Evolutionary conservation across 2,113 vertebrate genomes (phyloP), one percentile per base, ranked within the genome.

Genomic region (Corythaeola cristata): DNA sequence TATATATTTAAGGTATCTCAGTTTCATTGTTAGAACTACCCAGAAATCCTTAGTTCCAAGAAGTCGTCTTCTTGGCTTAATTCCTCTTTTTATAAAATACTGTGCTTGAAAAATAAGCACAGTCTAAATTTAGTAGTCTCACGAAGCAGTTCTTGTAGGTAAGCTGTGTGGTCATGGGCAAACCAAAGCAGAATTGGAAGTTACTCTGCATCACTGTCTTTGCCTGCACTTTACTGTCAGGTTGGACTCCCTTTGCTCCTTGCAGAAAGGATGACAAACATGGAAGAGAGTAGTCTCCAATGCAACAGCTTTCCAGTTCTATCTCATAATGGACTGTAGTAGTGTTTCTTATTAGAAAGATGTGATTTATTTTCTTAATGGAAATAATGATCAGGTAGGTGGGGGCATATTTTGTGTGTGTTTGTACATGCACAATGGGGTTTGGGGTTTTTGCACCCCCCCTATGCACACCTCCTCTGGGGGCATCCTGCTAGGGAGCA

Each of bases 401-500:
- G 6, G 16, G 24, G 7, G 19, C 9, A 1, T 24, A 22, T 22
- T 32, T 45, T 58, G 2, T 13, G 2, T 35, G 16, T 23, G 11
- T 55, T 24, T 1, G 1, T 17, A 16, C 3, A 5, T 44, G 30
- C 17, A 24, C 60, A 32, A 0, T 24, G 23, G 12, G 10, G 6
- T 14, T 73, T 44, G 30, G 39, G 3, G 2, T 75, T 73, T 64
- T 20, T 39, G 28, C 17, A 17, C 15, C n/a, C 22, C 15, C 24
- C 12, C 15, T 55, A 50, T 49, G 33, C 3, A 3, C 1, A 0
- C 21, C 9, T 35, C 30, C 5, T 88, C 27, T 33, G 21, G 39
- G 21, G 16, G 3, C 14, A 44, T 21, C 28, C 45, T 83, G 22
- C n/a, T 28, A 15, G 49, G 55, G 41, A 63, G 39, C 17, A 33